Conservation (phyloP, 2,797 vertebrate genomes). For the Gymnothorax reevesii region DNA sequence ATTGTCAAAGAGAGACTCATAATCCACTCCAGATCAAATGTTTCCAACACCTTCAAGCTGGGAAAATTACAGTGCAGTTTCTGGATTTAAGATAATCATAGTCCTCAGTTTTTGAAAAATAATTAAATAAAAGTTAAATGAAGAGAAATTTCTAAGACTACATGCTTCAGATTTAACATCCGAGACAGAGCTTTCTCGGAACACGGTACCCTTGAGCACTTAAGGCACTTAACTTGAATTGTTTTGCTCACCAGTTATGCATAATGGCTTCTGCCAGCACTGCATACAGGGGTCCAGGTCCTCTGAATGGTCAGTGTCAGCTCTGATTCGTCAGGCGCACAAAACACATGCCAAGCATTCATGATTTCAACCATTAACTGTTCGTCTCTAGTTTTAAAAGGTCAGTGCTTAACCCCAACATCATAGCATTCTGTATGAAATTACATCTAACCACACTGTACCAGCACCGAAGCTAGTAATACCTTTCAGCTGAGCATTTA, state of each 20-base stretch:
- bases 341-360: too few relatives aligned
- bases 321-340: too few relatives aligned
- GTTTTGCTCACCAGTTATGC: not conserved
- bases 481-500: not conserved
- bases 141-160: not conserved
- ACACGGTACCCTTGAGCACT: not conserved
- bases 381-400: not conserved
- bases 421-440: not conserved
- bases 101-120: not conserved
- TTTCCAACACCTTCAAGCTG: not conserved
- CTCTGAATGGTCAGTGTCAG: not conserved
- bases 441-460: not conserved
- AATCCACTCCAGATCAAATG: not conserved
- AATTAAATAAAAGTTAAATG: not conserved
- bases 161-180: not conserved
- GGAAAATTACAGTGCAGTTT: not conserved
- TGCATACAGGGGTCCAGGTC: not conserved
- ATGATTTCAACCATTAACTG: not conserved
- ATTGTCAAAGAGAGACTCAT: not conserved
- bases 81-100: not conserved
- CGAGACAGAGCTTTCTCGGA: not conserved
- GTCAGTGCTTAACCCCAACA: not conserved
- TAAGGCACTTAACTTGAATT: not conserved
- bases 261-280: not conserved
- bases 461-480: too few relatives aligned